Evolutionary conservation across 2,113 vertebrate genomes (phyloP), one percentile per base, ranked within the genome.

Genomic region (Tautogolabrus adspersus): DNA sequence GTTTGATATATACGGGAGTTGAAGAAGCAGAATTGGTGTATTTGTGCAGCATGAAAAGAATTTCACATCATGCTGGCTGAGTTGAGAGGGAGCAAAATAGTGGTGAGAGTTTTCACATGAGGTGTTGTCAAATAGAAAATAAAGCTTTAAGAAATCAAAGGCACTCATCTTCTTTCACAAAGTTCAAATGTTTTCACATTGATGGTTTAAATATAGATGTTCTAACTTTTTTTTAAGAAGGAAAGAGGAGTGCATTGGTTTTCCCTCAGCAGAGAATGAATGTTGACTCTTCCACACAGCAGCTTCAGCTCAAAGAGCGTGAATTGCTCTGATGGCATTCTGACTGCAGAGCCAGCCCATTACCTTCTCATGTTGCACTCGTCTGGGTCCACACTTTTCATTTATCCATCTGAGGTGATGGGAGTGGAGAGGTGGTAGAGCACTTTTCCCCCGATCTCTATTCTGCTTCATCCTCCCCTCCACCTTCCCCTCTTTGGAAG

Each of bases 311-410:
- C 51, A 1, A 57, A 72, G 40, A 71, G 60, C 59, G 13, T 55
- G 52, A 79, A 83, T 83, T 59, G 65, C 62, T 70, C 40, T 4
- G 6, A 21, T 67, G 71, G 49, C 79, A 70, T 75, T 80, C 71
- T 72, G 64, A 52, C 79, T 65, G 77, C 81, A 65, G 72, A 76
- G 59, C 9, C 63, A 79, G 61, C 54, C 81, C 80, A 82, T 84
- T 82, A 79, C 75, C 61, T 72, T 66, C 67, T 82, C 67, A 44
- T 55, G 65, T 85, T 81, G 70, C 79, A 55, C 80, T 80, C 22
- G 18, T 67, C 81, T 72, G 21, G 57, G 54, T 81, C 73, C 82
- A 81, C 47, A 58, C 70, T 82, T 84, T 81, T 78, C 63, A 77
- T 84, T 80, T 70, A 79, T 87, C 75, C 61, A 63, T 73, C 69